A percentile compares a stretch with the other conserved stretches of the same genome.
Evolutionary conservation across 64 coral and sea anemone genomes (phyloP).

Genomic region (Porites lutea): DNA sequence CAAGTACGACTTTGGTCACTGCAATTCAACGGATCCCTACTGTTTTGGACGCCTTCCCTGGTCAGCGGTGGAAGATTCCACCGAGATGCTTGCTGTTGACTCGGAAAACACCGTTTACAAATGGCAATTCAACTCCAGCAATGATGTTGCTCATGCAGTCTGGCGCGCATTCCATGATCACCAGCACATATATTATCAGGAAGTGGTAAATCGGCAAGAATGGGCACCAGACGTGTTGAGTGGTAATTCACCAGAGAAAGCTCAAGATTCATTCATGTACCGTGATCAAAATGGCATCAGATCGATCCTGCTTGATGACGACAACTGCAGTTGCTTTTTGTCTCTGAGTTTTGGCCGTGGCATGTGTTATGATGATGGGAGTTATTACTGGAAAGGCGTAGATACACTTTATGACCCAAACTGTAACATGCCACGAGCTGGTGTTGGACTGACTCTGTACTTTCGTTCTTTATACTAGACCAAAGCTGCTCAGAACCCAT

Average conservation of each 20-base stretch:
- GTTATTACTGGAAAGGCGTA: background rate
- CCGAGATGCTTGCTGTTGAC: slow-evolving; percentile 34
- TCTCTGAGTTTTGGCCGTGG: background rate
- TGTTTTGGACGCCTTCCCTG: slow-evolving; percentile 36
- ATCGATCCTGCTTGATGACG: background rate
- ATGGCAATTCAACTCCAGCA: slow-evolving; percentile 8
- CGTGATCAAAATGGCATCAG: background rate
- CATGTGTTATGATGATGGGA: background rate
- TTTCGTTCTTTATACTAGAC: background rate
- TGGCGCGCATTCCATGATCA: slow-evolving; percentile 53
- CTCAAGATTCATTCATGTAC: slow-evolving; percentile 18
- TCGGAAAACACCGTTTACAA: background rate
- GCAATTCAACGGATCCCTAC: background rate
- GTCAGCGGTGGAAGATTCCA: background rate
- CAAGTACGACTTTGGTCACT: slow-evolving; percentile 9
- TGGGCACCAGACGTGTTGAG: too few relatives aligned
- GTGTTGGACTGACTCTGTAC: background rate
- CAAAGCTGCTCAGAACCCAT: too few relatives aligned
- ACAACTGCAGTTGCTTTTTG: background rate
- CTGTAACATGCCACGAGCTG: background rate
- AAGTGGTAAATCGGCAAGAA: background rate
- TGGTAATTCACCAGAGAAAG: too few relatives aligned
- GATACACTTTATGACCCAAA: background rate
- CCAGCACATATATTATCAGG: background rate
- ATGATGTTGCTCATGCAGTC: slow-evolving; percentile 6